These are phyloP conservation scores for Campoplex nolae DNA, from an alignment of 2,888 invertebrate species.

Conservation along the genomic window DNA sequence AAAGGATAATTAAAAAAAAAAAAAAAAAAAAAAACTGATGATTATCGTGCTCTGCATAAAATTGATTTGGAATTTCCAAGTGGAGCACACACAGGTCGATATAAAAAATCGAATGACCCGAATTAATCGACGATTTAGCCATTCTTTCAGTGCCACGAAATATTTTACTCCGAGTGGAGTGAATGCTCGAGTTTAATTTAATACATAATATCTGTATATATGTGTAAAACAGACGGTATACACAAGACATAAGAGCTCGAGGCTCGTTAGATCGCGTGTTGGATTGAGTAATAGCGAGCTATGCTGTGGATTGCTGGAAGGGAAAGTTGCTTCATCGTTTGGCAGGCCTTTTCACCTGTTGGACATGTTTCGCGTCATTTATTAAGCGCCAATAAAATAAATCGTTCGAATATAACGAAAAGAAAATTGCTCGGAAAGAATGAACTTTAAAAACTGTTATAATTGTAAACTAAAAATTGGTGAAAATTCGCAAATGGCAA, in stretches of 20 bases:
- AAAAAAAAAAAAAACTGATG: no score
- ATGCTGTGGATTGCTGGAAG: constrained; percentile 59
- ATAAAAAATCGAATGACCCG: neutral
- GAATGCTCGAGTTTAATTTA: constrained; percentile 13
- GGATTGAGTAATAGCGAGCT: constrained; percentile 69
- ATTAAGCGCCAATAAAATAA: constrained; percentile 21
- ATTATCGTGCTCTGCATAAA: neutral
- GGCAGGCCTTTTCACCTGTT: constrained; percentile 50
- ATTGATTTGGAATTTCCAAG: neutral
- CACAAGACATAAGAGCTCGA: neutral
- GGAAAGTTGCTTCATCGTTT: constrained; percentile 72
- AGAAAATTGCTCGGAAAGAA: neutral
- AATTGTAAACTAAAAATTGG: neutral
- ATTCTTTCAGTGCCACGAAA: neutral
- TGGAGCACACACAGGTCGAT: neutral
- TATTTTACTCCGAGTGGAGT: neutral
- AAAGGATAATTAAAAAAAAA: neutral
- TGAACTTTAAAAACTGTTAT: neutral
- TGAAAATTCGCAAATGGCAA: neutral
- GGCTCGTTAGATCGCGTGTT: constrained; percentile 60
- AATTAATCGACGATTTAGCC: neutral
- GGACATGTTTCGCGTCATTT: constrained; percentile 51
- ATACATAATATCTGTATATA: constrained; percentile 6
- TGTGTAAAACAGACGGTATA: constrained; percentile 6
- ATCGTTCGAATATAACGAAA: neutral